These are phyloP conservation scores for Denticeps clupeoides DNA, from an alignment of 2,797 vertebrate genomes.

Conservation along the genomic window DNA sequence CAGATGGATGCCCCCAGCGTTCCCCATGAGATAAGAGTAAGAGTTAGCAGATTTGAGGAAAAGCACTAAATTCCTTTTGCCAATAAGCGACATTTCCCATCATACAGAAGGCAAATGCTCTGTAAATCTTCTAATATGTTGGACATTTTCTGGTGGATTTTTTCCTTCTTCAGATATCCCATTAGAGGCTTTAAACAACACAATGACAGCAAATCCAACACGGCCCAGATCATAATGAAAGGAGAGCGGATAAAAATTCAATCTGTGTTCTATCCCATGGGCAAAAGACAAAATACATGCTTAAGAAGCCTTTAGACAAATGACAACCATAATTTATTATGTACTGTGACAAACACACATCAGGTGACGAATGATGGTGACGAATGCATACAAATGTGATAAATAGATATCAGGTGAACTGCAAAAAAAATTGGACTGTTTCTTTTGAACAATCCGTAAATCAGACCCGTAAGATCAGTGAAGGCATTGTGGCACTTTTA, in stretches of 20 bases:
- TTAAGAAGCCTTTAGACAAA: constrained; percentile 45
- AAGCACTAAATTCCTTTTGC: constrained; percentile 1
- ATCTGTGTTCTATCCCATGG: constrained; percentile 41
- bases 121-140: constrained; percentile 29
- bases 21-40: background rate
- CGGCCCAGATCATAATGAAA: constrained; percentile 12
- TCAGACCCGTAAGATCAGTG: too few species aligned
- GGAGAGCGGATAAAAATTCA: constrained; percentile 37
- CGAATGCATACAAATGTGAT: too few species aligned
- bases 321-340: constrained; percentile 45
- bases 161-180: constrained; percentile 34
- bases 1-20: too few species aligned
- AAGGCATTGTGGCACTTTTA: background rate
- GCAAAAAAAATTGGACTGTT: too few species aligned
- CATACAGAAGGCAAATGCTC: background rate
- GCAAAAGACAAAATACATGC: constrained; percentile 44
- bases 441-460: too few species aligned
- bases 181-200: constrained; percentile 33
- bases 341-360: constrained; percentile 33
- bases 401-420: too few species aligned
- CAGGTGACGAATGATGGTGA: too few species aligned
- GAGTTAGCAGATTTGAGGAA: too few species aligned
- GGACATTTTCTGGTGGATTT: constrained; percentile 26
- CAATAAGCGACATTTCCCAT: too few species aligned
- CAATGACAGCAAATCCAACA: constrained; percentile 42